Evolutionary conservation across 1,140 invertebrate species (phyloP), one percentile per base, ranked within the genome.

Genomic region (Drosophila pallidifrons): DNA sequence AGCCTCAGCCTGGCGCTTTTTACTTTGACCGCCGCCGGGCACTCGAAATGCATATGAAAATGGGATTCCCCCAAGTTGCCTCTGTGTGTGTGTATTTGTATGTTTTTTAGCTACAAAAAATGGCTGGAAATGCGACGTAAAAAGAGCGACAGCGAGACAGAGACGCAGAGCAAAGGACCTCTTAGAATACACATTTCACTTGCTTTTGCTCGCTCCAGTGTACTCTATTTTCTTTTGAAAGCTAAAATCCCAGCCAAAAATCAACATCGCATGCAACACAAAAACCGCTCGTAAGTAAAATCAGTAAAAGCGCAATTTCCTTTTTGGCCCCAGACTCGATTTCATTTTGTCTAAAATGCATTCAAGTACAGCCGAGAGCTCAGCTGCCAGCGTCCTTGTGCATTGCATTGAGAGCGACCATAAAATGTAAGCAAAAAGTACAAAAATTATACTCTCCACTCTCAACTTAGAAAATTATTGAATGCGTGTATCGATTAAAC

Each of bases 291-390:
- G 13, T 59, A 51, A 76, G 61, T 58, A 71, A 66, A 61, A 76
- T 52, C 68, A 61, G 67, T 82, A 87, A 87, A 87, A 87, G 80
- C 79, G 72, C 82, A 87, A 87, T 87, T 87, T 87, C 82, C 83
- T 77, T 75, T 63, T 65, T 45, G 61, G 16, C 20, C 55, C 38
- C 41, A 30, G 47, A 51, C 28, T 47, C 41, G 64, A 74, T 68
- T 60, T 68, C 30, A 25, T 35, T 68, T 46, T 25, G 6, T 35
- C 16, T 16, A 28, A 63, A 63, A 38, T 15, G 67, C 66, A 60
- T 52, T 30, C 49, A 25, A 51, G 20, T 58, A 58, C 25, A 38
- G 32, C 54, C 20, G 47, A 38, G 35, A 54, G 61, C 25, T 65
- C n/a, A 65, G 49, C 35, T 65, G 49, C 4, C 41, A 16, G 8